Percentiles rank a stretch among this genome's conserved stretches.
Evolutionary conservation across 2,888 invertebrate species (phyloP).

Genomic region (Acrocyrtus sp.): DNA sequence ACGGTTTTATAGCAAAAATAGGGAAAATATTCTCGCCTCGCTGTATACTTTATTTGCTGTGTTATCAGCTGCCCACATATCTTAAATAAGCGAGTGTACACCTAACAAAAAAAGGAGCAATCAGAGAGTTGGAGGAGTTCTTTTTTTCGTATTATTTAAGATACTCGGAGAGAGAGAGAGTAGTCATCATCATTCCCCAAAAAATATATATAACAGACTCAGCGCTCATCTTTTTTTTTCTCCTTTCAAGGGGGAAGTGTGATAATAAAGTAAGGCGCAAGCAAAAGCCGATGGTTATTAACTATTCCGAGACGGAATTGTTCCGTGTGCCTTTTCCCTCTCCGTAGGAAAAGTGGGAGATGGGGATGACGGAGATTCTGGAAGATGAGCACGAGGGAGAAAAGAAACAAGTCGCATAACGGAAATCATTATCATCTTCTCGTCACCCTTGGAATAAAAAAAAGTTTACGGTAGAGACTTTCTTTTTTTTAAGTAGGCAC

Average conservation of each 20-base stretch:
- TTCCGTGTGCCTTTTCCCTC: background rate
- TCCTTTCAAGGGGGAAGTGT: slow-evolving; percentile 33
- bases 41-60: too few species aligned
- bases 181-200: slow-evolving; percentile 23
- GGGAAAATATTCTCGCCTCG: too few species aligned
- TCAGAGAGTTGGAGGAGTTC: too few species aligned
- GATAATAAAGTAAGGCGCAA: slow-evolving; percentile 23
- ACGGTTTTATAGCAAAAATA: too few species aligned
- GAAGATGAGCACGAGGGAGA: slow-evolving; percentile 1
- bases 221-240: too few species aligned
- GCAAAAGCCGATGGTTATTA: background rate
- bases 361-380: background rate
- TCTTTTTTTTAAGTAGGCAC: too few species aligned
- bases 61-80: too few species aligned
- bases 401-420: slow-evolving; percentile 24
- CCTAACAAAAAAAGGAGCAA: too few species aligned
- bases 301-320: background rate
- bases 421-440: slow-evolving; percentile 47
- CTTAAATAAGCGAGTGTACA: too few species aligned
- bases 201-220: too few species aligned
- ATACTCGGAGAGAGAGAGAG: slow-evolving; percentile 32
- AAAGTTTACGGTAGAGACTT: slow-evolving; percentile 21
- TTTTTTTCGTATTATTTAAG: slow-evolving; percentile 28
- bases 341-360: background rate
- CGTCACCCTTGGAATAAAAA: slow-evolving; percentile 23